Percentiles rank a stretch among this genome's conserved stretches.
These are phyloP conservation scores for Rousettus leschenaultii DNA, from an alignment of 2,113 vertebrate species.

Conservation along the genomic window DNA sequence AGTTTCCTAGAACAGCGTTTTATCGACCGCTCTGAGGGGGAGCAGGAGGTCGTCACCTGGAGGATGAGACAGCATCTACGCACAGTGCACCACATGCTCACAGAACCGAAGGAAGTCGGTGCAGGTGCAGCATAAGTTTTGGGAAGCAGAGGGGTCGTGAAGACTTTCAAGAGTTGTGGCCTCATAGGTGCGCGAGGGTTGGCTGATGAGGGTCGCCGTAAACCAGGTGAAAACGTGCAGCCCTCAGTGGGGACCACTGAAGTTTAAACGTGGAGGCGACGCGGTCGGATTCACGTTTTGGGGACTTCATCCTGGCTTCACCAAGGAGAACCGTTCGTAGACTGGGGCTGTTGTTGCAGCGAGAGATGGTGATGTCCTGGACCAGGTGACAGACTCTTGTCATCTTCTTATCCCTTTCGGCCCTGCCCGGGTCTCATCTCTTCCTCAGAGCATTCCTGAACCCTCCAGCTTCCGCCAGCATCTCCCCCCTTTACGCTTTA, in stretches of 20 bases:
- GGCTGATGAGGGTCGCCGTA: background rate
- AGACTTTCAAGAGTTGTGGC: background rate
- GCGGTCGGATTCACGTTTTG: background rate
- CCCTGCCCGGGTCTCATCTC: background rate
- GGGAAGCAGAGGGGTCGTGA: fast-evolving
- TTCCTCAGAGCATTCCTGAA: background rate
- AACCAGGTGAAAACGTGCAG: background rate
- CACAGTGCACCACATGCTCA: background rate
- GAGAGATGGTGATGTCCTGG: background rate
- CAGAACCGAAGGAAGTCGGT: background rate
- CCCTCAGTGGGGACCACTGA: background rate
- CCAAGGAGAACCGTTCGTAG: background rate
- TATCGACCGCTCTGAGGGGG: background rate
- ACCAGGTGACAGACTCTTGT: background rate
- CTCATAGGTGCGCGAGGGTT: no score
- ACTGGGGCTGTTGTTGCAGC: background rate
- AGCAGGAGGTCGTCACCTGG: background rate
- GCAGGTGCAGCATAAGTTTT: background rate
- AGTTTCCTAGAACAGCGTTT: background rate
- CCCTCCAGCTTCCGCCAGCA: background rate
- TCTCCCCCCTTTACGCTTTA: background rate
- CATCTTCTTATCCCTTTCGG: background rate
- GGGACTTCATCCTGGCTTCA: background rate
- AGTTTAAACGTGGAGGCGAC: background rate
- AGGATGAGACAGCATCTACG: background rate